A percentile compares a stretch with the other conserved stretches of the same genome.
Evolutionary conservation across 23 tunicate genomes (phyloP).

Genomic region (Clavelina lepadiformis): DNA sequence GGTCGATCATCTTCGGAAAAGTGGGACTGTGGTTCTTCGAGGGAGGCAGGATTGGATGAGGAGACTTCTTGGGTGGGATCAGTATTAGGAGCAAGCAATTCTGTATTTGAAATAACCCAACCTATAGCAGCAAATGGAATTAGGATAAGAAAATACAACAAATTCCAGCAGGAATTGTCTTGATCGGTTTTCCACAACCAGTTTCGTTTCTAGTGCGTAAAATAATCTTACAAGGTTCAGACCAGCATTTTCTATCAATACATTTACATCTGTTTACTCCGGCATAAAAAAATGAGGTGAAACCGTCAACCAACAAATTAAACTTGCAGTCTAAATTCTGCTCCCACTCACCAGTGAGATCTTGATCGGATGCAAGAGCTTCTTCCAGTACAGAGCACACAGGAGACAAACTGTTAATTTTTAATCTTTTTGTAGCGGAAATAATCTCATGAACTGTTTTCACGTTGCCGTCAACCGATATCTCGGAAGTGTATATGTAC

Average conservation of each 20-base stretch:
- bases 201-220: too few relatives aligned
- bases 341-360: constrained; percentile 71
- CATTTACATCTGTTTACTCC: too few relatives aligned
- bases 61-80: background rate
- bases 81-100: constrained; percentile 34
- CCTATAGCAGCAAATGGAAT: constrained; percentile 17
- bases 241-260: too few relatives aligned
- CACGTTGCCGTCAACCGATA: constrained; percentile 38
- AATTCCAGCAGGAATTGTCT: background rate
- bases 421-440: constrained; percentile 67
- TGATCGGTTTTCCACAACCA: too few relatives aligned
- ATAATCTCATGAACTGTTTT: constrained; percentile 42
- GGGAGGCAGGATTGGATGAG: background rate
- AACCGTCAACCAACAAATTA: too few relatives aligned
- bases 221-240: too few relatives aligned
- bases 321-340: too few relatives aligned
- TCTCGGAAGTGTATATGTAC: constrained; percentile 61
- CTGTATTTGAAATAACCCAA: constrained; percentile 59
- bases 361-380: constrained; percentile 32
- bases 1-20: constrained; percentile 1
- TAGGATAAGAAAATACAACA: too few relatives aligned
- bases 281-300: too few relatives aligned
- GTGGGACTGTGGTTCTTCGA: too few relatives aligned
- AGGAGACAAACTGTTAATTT: constrained; percentile 37
- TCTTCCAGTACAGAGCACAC: constrained; percentile 61